phyloP scores from a whole-genome alignment of 53 echinoderm and acorn worm genomes.

The Patiria pectinifera region DNA sequence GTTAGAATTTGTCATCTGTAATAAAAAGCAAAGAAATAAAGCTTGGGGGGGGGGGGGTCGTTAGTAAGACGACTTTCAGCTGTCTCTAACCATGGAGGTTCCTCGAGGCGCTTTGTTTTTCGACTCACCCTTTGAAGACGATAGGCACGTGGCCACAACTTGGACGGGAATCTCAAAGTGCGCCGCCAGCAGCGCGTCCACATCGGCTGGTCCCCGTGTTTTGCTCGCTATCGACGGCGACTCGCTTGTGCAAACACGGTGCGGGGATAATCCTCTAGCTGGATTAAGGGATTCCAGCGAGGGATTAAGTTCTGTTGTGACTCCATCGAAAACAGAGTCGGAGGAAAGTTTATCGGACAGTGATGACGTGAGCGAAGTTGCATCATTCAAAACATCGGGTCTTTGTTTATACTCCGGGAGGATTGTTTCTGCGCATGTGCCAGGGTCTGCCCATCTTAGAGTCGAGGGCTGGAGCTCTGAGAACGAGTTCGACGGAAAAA shows the following conservation, averaged over 20 bases:
- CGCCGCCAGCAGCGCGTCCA: constrained; percentile 22
- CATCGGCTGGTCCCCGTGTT: background rate
- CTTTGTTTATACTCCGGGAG: constrained; percentile 16
- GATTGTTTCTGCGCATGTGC: background rate
- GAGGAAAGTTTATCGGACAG: background rate
- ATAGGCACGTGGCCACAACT: background rate
- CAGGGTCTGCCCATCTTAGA: background rate
- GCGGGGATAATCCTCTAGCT: background rate
- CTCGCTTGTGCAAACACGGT: background rate
- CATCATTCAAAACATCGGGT: background rate
- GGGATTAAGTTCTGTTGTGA: background rate
- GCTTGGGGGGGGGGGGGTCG: too few species aligned
- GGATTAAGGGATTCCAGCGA: background rate
- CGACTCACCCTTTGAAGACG: constrained; percentile 20
- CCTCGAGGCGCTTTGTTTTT: background rate
- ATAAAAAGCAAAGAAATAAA: too few species aligned
- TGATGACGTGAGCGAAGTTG: background rate
- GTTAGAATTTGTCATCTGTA: too few species aligned
- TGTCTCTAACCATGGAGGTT: background rate
- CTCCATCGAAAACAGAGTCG: background rate
- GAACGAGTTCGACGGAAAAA: background rate
- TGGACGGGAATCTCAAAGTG: constrained; percentile 32
- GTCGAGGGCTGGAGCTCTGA: background rate
- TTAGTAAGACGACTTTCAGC: too few species aligned
- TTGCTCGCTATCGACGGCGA: background rate